phyloP scores from a whole-genome alignment of 2,888 invertebrate species.

The Sarcophaga carnaria region DNA sequence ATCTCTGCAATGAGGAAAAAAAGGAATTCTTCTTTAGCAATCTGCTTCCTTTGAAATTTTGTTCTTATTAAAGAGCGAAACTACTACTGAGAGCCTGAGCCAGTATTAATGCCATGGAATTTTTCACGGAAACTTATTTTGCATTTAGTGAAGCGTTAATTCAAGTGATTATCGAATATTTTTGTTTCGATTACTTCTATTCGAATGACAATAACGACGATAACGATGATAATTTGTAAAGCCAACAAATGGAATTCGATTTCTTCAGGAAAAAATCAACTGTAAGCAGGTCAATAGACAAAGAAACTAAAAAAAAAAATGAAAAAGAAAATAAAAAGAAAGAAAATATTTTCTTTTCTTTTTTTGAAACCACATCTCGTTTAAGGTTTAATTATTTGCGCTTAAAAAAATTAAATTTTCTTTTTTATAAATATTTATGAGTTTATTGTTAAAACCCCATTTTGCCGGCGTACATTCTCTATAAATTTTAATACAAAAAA shows the following conservation, averaged over 20 bases:
- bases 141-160: constrained; percentile 62
- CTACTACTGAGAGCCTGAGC: no score
- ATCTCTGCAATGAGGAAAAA: no score
- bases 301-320: neutral
- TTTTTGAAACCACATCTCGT: neutral
- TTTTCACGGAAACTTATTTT: constrained; percentile 52
- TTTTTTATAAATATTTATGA: no score
- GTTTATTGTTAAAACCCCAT: no score
- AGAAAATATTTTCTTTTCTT: neutral
- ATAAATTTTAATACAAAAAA: constrained; percentile 56
- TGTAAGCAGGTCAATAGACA: constrained; percentile 27
- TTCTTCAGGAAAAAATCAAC: constrained; percentile 45
- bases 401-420: no score
- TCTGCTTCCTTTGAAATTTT: no score
- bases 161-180: constrained; percentile 64
- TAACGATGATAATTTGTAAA: constrained; percentile 49
- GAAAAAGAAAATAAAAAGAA: neutral
- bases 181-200: neutral
- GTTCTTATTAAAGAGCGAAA: no score
- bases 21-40: no score
- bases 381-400: no score
- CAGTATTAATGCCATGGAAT: constrained; percentile 16
- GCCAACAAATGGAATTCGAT: constrained; percentile 25
- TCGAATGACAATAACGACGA: neutral
- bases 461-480: constrained; percentile 6